A percentile compares a stretch with the other conserved stretches of the same genome.
phyloP scores from a whole-genome alignment of 2,888 invertebrate species.

The Ischnus inquisitorius region DNA sequence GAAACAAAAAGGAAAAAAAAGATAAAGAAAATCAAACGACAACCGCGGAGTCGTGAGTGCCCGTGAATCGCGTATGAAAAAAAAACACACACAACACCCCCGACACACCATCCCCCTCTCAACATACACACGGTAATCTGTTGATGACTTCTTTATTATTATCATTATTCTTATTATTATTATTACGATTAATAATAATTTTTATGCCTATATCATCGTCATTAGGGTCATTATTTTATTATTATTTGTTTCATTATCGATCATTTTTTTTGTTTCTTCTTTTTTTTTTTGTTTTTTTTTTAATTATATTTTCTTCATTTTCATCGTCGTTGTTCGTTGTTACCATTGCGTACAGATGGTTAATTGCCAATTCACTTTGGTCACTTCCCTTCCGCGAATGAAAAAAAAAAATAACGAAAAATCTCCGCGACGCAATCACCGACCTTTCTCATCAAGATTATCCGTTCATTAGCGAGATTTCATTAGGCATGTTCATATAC shows the following conservation, averaged over 20 bases:
- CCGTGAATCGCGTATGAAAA: slow-evolving; percentile 59
- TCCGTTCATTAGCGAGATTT: slow-evolving; percentile 34
- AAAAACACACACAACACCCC: slow-evolving; percentile 46
- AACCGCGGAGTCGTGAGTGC: slow-evolving; percentile 66
- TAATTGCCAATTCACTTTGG: slow-evolving; percentile 52
- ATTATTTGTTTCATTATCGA: slow-evolving; percentile 60
- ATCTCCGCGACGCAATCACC: not conserved
- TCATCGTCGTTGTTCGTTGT: slow-evolving; percentile 73
- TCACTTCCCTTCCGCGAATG: slow-evolving; percentile 16
- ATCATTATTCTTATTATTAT: slow-evolving; percentile 71
- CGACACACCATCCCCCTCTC: slow-evolving; percentile 37
- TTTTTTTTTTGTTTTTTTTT: too few relatives aligned
- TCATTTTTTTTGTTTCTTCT: slow-evolving; percentile 51
- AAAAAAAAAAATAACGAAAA: not conserved
- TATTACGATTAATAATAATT: slow-evolving; percentile 63
- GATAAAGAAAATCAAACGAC: slow-evolving; percentile 65
- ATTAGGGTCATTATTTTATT: slow-evolving; percentile 65
- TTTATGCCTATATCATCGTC: slow-evolving; percentile 67
- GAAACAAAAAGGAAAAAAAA: slow-evolving; percentile 22
- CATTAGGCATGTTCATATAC: slow-evolving; percentile 35
- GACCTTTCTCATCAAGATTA: not conserved
- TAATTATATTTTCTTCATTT: slow-evolving; percentile 61
- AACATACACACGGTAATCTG: slow-evolving; percentile 68
- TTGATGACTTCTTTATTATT: slow-evolving; percentile 79
- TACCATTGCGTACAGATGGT: slow-evolving; percentile 70